Conservation (phyloP, 2,113 vertebrate species). For the Motacilla alba region DNA sequence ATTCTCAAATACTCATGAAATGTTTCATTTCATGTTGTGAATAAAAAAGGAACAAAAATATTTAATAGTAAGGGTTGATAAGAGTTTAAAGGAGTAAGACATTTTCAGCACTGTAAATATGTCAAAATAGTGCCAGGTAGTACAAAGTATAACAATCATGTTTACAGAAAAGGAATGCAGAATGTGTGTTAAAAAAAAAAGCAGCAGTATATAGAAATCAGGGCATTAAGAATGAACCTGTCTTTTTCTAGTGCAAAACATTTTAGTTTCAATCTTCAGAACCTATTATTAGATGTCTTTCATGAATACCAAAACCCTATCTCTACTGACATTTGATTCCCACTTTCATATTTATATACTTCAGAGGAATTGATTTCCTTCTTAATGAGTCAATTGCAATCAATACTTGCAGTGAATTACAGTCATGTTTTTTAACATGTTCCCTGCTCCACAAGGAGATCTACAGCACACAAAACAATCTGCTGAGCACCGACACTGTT, state of each 20-base stretch:
- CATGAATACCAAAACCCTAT: background rate
- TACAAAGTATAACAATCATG: background rate
- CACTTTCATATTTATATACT: background rate
- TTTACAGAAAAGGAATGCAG: background rate
- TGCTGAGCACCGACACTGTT: background rate
- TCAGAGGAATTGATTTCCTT: background rate
- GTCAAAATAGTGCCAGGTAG: background rate
- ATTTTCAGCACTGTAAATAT: background rate
- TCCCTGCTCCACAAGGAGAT: background rate
- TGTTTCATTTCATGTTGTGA: background rate
- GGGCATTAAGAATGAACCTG: background rate
- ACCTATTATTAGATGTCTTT: background rate
- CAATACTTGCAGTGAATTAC: background rate
- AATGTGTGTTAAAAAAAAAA: background rate
- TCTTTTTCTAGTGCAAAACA: background rate
- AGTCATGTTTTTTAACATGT: background rate
- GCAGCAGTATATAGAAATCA: background rate
- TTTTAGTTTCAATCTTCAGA: background rate
- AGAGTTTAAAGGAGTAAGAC: background rate
- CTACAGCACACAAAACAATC: background rate
- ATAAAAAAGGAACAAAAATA: background rate
- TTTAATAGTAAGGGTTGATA: background rate
- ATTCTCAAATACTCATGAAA: background rate
- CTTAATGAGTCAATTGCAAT: conserved; percentile 31
- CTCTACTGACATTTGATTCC: background rate